These are phyloP conservation scores for Atractosteus spatula DNA, from an alignment of 2,113 vertebrate genomes.

Conservation along the genomic window DNA sequence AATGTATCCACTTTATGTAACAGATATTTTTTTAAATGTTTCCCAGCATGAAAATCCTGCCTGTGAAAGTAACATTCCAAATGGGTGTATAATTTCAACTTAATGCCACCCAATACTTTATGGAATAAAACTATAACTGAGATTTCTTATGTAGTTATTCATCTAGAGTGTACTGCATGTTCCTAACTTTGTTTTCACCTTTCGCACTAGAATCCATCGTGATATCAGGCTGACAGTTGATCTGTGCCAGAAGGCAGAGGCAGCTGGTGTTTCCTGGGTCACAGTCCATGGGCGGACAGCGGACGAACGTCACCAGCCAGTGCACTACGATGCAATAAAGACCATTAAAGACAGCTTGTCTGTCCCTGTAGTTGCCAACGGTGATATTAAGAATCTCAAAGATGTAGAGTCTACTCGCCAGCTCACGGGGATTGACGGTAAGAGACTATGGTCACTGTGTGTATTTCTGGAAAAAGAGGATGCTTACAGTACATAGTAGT, in stretches of 20 bases:
- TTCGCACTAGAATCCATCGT: slow-evolving; percentile 79
- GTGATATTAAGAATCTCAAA: slow-evolving; percentile 83
- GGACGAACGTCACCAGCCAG: slow-evolving; percentile 91
- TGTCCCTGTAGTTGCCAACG: slow-evolving; percentile 89
- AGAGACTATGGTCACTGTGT: slow-evolving; percentile 28
- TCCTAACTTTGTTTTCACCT: background rate
- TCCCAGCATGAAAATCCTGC: too few relatives aligned
- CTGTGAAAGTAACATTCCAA: too few relatives aligned
- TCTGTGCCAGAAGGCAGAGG: slow-evolving; percentile 89
- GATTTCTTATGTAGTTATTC: too few relatives aligned
- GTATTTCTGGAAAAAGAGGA: too few relatives aligned
- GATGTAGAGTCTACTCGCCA: slow-evolving; percentile 78
- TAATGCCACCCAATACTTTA: too few relatives aligned
- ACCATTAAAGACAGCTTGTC: slow-evolving; percentile 85
- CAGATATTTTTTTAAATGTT: too few relatives aligned
- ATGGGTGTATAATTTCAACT: too few relatives aligned
- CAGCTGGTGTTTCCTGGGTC: slow-evolving; percentile 90
- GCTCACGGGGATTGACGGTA: slow-evolving; percentile 87
- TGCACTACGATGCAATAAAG: slow-evolving; percentile 90
- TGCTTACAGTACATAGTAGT: too few relatives aligned
- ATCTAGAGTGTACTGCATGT: background rate
- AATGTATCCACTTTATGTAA: too few relatives aligned
- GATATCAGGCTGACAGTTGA: slow-evolving; percentile 86
- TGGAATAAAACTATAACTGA: too few relatives aligned
- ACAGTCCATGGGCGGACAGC: slow-evolving; percentile 87